A percentile compares a stretch with the other conserved stretches of the same genome.
These are phyloP conservation scores for Xiphorhynchus elegans DNA, from an alignment of 2,113 vertebrate genomes.

Conservation along the genomic window DNA sequence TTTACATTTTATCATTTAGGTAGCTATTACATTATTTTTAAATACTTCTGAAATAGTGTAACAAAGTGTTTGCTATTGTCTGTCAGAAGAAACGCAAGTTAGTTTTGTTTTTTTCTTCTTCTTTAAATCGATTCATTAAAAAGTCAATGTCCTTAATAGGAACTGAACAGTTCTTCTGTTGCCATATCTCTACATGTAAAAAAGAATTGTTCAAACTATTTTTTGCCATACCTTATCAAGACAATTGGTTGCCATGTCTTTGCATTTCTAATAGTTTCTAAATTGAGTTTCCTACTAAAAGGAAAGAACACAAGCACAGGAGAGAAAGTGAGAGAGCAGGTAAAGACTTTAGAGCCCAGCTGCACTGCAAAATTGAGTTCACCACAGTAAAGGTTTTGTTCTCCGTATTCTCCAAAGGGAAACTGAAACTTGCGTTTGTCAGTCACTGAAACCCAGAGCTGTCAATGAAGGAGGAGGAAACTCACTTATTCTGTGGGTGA, in stretches of 20 bases:
- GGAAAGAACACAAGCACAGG: not conserved
- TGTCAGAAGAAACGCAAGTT: not conserved
- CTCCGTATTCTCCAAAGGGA: not conserved
- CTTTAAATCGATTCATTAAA: not conserved
- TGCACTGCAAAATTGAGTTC: not conserved
- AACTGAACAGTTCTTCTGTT: not conserved
- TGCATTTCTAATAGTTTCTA: not conserved
- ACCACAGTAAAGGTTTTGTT: not conserved
- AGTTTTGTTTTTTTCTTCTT: not conserved
- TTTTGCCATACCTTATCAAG: not conserved
- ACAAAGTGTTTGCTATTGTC: not conserved
- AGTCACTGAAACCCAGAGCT: not conserved
- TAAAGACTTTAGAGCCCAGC: not conserved
- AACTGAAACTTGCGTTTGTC: not conserved
- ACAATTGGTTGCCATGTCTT: not conserved
- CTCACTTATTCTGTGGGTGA: not conserved
- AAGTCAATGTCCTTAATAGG: not conserved
- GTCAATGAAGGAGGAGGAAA: not conserved
- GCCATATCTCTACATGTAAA: fast-evolving
- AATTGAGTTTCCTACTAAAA: not conserved
- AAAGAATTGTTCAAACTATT: not conserved
- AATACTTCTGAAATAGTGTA: not conserved
- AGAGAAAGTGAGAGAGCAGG: not conserved
- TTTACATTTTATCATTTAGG: not conserved
- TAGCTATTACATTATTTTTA: not conserved